Percentiles rank a stretch among this genome's conserved stretches.
Conservation (phyloP, 2,797 vertebrate genomes). For the Enteromius fasciolatus region DNA sequence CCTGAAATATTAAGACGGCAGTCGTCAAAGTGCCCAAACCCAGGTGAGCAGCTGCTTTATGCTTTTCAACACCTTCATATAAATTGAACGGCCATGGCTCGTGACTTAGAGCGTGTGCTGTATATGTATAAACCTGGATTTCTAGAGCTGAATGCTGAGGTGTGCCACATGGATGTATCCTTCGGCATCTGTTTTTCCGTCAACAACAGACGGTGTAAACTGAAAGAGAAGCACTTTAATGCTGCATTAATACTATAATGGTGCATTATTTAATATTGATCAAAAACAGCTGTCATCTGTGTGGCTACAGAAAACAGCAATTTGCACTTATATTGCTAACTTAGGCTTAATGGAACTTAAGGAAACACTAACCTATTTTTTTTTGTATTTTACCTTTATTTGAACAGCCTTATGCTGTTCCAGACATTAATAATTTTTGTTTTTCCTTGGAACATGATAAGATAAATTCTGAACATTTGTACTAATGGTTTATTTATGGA, state of each 20-base stretch:
- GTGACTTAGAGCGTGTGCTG: conserved; percentile 24
- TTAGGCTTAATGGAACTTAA: background rate
- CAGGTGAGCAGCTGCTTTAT: conserved; percentile 70
- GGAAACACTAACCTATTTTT: background rate
- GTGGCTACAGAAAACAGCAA: background rate
- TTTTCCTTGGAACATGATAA: background rate
- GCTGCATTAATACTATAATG: background rate
- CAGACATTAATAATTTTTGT: background rate
- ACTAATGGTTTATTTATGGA: background rate
- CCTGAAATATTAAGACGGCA: conserved; percentile 75
- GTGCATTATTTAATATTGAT: conserved; percentile 1
- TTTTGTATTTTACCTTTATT: background rate
- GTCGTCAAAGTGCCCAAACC: conserved; percentile 66
- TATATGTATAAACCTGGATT: conserved; percentile 12
- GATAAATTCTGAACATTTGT: background rate
- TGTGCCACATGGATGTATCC: conserved; percentile 53
- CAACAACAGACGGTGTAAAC: conserved; percentile 43
- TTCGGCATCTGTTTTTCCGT: conserved; percentile 34
- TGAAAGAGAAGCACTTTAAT: conserved; percentile 11
- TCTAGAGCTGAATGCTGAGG: conserved; percentile 32
- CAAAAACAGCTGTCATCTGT: background rate
- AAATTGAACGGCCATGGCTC: conserved; percentile 44
- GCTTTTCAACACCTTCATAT: conserved; percentile 61
- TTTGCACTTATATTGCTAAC: conserved; percentile 6
- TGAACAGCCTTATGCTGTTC: background rate